These are phyloP conservation scores for Cataglyphis albicans DNA, from an alignment of 2,888 invertebrate species.

Conservation along the genomic window DNA sequence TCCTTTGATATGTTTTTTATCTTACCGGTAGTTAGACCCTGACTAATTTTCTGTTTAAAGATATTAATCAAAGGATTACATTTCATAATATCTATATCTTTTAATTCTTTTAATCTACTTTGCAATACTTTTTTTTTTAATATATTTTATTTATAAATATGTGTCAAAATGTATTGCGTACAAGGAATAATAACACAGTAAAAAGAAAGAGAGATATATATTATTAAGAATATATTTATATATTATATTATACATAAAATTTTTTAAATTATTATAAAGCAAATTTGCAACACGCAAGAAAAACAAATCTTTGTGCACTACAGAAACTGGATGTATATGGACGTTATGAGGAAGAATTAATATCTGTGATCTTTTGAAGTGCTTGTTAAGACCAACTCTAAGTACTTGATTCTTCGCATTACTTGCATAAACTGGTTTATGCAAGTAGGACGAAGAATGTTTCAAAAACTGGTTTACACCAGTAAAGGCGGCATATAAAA, in stretches of 20 bases:
- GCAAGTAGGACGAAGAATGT: conserved; percentile 35
- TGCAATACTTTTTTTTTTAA: neutral
- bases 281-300: neutral
- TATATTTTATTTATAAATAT: neutral
- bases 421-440: conserved; percentile 38
- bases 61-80: neutral
- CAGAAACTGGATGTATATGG: neutral
- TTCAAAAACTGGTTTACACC: conserved; percentile 45
- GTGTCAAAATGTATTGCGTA: neutral
- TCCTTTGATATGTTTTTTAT: conserved; percentile 87
- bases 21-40: conserved; percentile 87
- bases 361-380: conserved; percentile 2
- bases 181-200: neutral
- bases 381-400: conserved; percentile 17
- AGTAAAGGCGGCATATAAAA: conserved; percentile 33
- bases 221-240: neutral
- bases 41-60: conserved; percentile 85
- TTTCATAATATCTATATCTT: neutral
- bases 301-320: neutral
- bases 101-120: neutral
- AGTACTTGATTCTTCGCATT: conserved; percentile 16
- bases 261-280: neutral
- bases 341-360: conserved; percentile 2
- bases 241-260: neutral
- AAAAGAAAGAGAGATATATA: neutral